Evolutionary conservation across 2,113 vertebrate genomes (phyloP).

Genomic region (Forbesichthys agassizii): DNA sequence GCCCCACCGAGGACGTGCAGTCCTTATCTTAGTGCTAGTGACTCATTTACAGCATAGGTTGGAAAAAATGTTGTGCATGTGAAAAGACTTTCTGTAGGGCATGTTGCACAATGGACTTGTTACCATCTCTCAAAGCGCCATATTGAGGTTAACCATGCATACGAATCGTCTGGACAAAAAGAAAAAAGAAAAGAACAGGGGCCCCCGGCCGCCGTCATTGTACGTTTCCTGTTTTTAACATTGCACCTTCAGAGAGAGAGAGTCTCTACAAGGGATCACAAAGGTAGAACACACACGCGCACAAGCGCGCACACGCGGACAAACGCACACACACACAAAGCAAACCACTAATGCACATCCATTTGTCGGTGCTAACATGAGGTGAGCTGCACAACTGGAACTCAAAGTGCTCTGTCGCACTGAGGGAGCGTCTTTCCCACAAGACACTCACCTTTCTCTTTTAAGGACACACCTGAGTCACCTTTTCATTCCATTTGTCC

Average conservation of each 20-base stretch:
- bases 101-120: neutral
- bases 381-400: conserved; percentile 61
- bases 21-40: conserved; percentile 2
- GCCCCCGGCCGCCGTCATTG: neutral
- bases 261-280: neutral
- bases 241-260: neutral
- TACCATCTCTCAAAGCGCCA: neutral
- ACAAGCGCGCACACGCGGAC: neutral
- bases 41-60: conserved; percentile 9
- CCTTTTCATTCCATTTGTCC: conserved; percentile 35
- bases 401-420: conserved; percentile 58
- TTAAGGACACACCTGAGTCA: conserved; percentile 38
- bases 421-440: conserved; percentile 45
- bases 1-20: neutral
- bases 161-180: neutral
- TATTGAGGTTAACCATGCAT: neutral
- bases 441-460: conserved; percentile 44
- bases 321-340: conserved; percentile 11
- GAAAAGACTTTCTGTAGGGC: neutral
- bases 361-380: conserved; percentile 62
- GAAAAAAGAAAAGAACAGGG: too few relatives aligned
- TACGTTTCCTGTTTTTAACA: neutral
- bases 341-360: conserved; percentile 58
- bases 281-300: neutral
- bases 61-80: neutral